Conservation (phyloP, 1,140 invertebrate species). For the Zaprionus camerounensis region DNA sequence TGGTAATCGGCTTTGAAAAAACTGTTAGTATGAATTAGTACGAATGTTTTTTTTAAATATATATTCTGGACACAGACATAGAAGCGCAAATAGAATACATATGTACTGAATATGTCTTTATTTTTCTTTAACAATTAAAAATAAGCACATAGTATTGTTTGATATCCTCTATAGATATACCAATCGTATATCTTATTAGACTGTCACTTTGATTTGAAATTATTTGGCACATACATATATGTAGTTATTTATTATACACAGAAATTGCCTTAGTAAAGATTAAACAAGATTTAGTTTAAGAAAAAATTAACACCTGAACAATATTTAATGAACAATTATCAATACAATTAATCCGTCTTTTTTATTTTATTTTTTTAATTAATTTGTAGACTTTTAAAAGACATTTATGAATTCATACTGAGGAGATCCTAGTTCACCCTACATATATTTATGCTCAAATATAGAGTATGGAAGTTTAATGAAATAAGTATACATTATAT, state of each 20-base stretch:
- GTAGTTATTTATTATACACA: conserved; percentile 14
- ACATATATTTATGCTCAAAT: conserved; percentile 5
- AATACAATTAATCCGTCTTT: conserved; percentile 1
- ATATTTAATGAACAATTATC: not conserved
- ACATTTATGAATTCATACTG: conserved; percentile 4
- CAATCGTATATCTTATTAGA: not conserved
- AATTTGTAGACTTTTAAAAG: conserved; percentile 23
- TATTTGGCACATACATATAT: conserved; percentile 9
- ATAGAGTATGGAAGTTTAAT: conserved; percentile 1
- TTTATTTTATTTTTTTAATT: not conserved
- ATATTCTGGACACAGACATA: not conserved
- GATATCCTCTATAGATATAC: not conserved
- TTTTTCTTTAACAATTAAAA: conserved; percentile 1
- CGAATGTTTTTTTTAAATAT: not conserved
- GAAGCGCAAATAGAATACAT: not conserved
- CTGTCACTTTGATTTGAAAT: not conserved
- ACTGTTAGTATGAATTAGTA: not conserved
- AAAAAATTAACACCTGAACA: conserved; percentile 12
- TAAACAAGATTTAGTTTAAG: conserved; percentile 29
- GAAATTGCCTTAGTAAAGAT: conserved; percentile 1
- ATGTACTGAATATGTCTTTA: not conserved
- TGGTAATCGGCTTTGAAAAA: not conserved
- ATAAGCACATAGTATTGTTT: not conserved
- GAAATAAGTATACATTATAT: not conserved
- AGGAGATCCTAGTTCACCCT: conserved; percentile 1